Base-by-base conservation (phyloP, 2,888 invertebrate species). In the Diaperis boleti region DNA sequence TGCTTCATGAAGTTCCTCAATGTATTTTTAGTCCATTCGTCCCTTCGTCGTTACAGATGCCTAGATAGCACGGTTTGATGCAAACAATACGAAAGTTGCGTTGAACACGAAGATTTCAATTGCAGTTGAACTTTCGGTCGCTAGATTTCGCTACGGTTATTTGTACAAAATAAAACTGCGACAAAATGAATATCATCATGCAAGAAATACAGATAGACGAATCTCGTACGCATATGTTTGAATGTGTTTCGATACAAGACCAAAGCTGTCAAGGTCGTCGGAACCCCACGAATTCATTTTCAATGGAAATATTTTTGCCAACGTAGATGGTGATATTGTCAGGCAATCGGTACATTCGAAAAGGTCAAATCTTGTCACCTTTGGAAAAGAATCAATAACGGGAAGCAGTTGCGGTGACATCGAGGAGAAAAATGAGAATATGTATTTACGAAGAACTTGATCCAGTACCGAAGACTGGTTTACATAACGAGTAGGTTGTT, bases 131-230 rank as follows among this genome's bases (percentile, higher is more conserved):
- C 76, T 81, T 82, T 65, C 79, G 74, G 66, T 82, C 84, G 74
- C 82, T 80, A 71, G 84, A 83, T 70, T 83, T 82, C 77, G 78
- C 83, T 59, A 72, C 79, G 56, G 74, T 64, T 69, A 76, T 15
- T 47, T 39, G 41, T 26, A 61, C 20, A 59, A 39, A 17, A 50
- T 39, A 17, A 62, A 61, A 56, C 52, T 59, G 35, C 52, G 41
- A 44, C 20, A 52, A 52, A 60, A 60, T 44, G 50, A 31, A 59
- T 52, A 60, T 60, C 50, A 52, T 22, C 37, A 33, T 26, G 26
- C 22, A 42, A 41, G 20, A 31, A 44, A 44, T 22, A 45, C 33
- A 35, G 57, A 22, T 13, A 37, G 33, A 45, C 31, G 20, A 13
- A 13, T 11, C 13, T 14, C 11, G 13, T 11, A 15, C 10, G 26